Conservation (phyloP, 2,797 vertebrate genomes). For the Acipenser oxyrinchus region DNA sequence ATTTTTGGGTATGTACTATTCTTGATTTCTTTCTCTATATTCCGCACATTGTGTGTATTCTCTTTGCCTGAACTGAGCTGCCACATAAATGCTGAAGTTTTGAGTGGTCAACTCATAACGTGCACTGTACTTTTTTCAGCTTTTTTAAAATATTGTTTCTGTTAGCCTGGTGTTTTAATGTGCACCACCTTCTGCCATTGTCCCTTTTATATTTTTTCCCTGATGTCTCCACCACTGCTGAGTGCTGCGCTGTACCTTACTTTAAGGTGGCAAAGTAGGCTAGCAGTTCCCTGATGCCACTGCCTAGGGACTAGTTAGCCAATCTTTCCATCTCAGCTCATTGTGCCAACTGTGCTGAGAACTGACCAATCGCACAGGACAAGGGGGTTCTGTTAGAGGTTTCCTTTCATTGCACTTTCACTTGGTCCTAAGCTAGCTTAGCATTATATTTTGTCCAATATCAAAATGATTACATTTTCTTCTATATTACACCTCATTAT, state of each 20-base stretch:
- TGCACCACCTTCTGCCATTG: neutral
- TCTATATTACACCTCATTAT: no score
- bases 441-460: no score
- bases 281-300: no score
- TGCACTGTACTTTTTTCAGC: neutral
- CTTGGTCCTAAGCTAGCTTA: no score
- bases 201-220: neutral
- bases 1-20: slow-evolving; percentile 60
- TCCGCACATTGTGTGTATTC: slow-evolving; percentile 1
- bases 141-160: neutral
- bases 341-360: neutral
- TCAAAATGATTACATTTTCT: no score
- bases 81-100: neutral
- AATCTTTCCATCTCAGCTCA: neutral
- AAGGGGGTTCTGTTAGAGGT: neutral
- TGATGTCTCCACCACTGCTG: no score
- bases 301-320: no score
- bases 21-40: slow-evolving; percentile 21
- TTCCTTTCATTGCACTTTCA: no score
- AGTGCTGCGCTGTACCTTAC: no score
- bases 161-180: neutral
- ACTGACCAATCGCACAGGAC: neutral
- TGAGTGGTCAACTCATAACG: neutral
- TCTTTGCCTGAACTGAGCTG: neutral
- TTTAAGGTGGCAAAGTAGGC: no score